Conservation (phyloP, 2,888 invertebrate species). For the Lampropteryx suffumata region DNA sequence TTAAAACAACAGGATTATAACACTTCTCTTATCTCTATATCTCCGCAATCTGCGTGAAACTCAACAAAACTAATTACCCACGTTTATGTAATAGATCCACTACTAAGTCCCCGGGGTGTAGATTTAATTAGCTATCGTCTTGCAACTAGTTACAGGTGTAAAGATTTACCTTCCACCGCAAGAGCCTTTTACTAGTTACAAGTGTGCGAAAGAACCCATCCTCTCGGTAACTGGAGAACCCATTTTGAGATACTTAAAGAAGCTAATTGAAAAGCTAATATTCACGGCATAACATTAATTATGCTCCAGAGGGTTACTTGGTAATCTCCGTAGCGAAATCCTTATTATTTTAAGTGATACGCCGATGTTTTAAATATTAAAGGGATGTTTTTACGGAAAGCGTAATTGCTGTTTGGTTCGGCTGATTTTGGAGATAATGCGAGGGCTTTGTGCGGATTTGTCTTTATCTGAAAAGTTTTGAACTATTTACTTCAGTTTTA, state of each 20-base stretch:
- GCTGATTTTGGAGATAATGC: conserved; percentile 5
- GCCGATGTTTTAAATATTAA: conserved; percentile 56
- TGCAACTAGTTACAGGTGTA: conserved; percentile 57
- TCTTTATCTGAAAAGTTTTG: not conserved
- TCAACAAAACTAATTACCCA: conserved; percentile 32
- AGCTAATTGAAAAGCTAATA: conserved; percentile 81
- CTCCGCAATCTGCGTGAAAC: conserved; percentile 23
- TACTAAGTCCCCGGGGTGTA: conserved; percentile 52
- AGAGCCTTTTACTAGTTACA: conserved; percentile 1
- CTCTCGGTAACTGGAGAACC: conserved; percentile 60
- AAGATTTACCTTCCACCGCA: conserved; percentile 46
- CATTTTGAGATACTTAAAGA: conserved; percentile 72
- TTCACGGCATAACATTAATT: conserved; percentile 77
- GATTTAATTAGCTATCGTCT: conserved; percentile 77
- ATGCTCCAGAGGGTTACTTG: conserved; percentile 65
- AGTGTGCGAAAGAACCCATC: conserved; percentile 16
- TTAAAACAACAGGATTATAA: not conserved
- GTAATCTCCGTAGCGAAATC: conserved; percentile 66
- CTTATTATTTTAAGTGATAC: conserved; percentile 72
- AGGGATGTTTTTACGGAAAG: conserved; percentile 36
- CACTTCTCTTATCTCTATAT: conserved; percentile 12
- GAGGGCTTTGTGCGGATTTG: conserved; percentile 22
- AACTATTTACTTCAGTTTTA: not conserved
- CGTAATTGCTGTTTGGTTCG: conserved; percentile 28
- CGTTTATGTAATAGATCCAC: conserved; percentile 34